Evolutionary conservation across 2,797 vertebrate genomes (phyloP), one percentile per base, ranked within the genome.

Genomic region (Helarctos malayanus): DNA sequence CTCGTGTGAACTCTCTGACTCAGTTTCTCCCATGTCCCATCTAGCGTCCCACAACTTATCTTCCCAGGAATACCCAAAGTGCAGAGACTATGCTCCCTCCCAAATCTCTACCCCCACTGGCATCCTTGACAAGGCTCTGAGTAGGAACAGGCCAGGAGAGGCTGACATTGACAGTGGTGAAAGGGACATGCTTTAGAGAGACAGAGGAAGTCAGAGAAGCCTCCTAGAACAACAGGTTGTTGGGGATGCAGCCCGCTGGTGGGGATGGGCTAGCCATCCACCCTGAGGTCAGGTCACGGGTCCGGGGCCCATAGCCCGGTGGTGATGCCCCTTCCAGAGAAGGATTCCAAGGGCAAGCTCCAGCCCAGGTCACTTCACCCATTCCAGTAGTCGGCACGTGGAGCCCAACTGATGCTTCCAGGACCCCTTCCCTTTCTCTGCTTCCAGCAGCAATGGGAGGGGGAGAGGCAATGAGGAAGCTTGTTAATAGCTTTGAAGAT

Each of bases 401-500:
- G 25, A 47, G 35, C 47, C 45, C 73, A 35, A 5, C 32, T 19
- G 27, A 47, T 57, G 89, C 56, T 45, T 84, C 45, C 69, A 52
- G 57, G 32, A 96, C 52, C 78, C 75, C 45, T 91, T 52, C 61
- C 27, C 57, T 38, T 14, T 81, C 73, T 73, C 29, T 21, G 81
- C 57, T 45, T 81, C 41, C 9, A 88, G 80, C 6, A 57, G 35
- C 88, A 80, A 12, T 89, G 88, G 97, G 95, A 76, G 47, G 84
- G 68, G 87, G 93, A 82, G 68, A 61, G 80, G 41, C 65, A 25
- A 29, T 1, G 29, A 90, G 81, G 95, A 98, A 98, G 97, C 97
- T 96, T 76, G 47, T 98, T 95, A 98, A 97, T 38, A 15, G 45
- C 97, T 98, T 98, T 98, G 98, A 98, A 98, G 98, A 98, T 98